These are phyloP conservation scores for Anoplius nigerrimus DNA, from an alignment of 2,888 invertebrate genomes.

Conservation along the genomic window DNA sequence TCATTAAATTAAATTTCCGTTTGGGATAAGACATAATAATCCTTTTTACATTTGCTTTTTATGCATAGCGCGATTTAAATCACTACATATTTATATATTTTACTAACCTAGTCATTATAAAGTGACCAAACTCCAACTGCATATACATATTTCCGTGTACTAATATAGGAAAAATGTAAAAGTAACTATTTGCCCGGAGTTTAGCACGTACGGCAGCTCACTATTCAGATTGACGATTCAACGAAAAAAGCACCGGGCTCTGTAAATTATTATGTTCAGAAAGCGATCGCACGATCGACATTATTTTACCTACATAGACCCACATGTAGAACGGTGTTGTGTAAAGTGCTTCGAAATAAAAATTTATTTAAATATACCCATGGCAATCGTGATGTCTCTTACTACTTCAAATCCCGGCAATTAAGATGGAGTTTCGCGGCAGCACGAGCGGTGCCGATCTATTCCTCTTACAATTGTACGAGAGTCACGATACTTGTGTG, in stretches of 20 bases:
- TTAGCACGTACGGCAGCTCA: conserved; percentile 43
- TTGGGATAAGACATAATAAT: conserved; percentile 38
- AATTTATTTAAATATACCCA: conserved; percentile 52
- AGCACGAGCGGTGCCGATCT: too few species aligned
- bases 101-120: conserved; percentile 68
- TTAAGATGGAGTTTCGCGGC: too few species aligned
- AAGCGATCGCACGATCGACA: conserved; percentile 36
- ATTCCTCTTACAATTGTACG: too few species aligned
- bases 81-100: conserved; percentile 62
- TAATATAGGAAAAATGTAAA: conserved; percentile 11
- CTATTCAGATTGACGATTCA: conserved; percentile 28
- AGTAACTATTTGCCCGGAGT: conserved; percentile 14
- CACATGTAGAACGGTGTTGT: conserved; percentile 67
- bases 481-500: too few species aligned
- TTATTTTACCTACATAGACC: conserved; percentile 64
- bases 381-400: too few species aligned
- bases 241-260: conserved; percentile 26
- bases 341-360: conserved; percentile 69
- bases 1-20: conserved; percentile 55
- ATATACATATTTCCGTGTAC: conserved; percentile 1
- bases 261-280: conserved; percentile 25
- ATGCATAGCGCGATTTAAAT: conserved; percentile 54
- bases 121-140: conserved; percentile 44
- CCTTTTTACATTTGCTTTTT: conserved; percentile 60
- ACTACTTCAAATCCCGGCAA: too few species aligned